A percentile compares a stretch with the other conserved stretches of the same genome.
These are phyloP conservation scores for Ptilorrhoa leucosticta DNA, from an alignment of 2,113 vertebrate species.

Conservation along the genomic window DNA sequence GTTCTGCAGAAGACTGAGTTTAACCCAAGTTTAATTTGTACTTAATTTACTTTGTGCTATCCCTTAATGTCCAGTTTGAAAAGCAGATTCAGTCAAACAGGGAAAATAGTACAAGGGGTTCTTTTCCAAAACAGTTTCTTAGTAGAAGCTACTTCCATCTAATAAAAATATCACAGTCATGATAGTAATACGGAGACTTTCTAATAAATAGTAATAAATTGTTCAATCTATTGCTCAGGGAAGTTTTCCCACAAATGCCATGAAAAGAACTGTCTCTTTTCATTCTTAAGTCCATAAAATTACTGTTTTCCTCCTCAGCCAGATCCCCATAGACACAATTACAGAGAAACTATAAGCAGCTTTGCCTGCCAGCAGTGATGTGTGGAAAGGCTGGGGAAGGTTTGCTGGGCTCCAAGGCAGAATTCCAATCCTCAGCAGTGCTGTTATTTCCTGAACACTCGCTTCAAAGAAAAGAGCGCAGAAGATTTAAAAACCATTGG, in stretches of 20 bases:
- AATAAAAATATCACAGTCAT: not conserved
- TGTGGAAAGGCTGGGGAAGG: not conserved
- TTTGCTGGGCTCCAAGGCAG: fast-evolving
- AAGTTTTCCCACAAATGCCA: not conserved
- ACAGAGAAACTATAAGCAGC: not conserved
- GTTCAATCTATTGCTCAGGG: not conserved
- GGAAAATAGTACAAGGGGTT: not conserved
- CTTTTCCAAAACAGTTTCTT: not conserved
- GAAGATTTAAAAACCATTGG: not conserved
- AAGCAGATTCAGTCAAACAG: not conserved
- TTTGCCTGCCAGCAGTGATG: not conserved
- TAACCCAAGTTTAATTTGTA: not conserved
- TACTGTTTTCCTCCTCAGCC: not conserved
- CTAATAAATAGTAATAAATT: not conserved
- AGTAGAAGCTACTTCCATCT: not conserved
- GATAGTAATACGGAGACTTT: not conserved
- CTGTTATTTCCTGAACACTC: not conserved
- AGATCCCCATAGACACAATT: not conserved
- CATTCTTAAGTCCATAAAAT: not conserved
- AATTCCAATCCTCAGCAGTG: not conserved
- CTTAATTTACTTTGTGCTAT: not conserved
- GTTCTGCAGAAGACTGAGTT: not conserved
- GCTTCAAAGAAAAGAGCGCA: not conserved
- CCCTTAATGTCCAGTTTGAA: not conserved
- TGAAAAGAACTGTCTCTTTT: not conserved